phyloP scores from a whole-genome alignment of 2,113 vertebrate genomes.

The Orientallactaga bullata region DNA sequence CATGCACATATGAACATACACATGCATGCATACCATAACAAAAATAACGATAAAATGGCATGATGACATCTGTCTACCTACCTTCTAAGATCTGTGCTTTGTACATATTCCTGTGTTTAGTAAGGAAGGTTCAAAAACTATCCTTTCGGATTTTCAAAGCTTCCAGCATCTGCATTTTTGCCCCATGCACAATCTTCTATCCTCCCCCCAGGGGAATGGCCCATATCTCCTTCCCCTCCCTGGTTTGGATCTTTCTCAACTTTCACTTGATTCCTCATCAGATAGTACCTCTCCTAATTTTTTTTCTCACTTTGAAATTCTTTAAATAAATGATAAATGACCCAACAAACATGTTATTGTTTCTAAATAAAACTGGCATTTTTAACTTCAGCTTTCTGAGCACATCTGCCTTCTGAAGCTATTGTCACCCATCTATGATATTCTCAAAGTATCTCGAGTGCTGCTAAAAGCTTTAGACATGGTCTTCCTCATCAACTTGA shows the following conservation, averaged over 20 bases:
- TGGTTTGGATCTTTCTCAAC: not conserved
- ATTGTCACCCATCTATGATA: not conserved
- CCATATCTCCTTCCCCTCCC: not conserved
- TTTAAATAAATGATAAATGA: constrained; percentile 8
- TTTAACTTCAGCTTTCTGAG: constrained; percentile 3
- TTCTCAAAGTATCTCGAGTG: not conserved
- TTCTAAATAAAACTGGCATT: not conserved
- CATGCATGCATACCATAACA: no score
- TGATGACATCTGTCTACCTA: not conserved
- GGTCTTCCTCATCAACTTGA: not conserved
- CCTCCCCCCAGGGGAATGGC: not conserved
- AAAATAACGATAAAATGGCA: constrained; percentile 22
- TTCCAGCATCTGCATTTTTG: not conserved
- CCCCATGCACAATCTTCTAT: not conserved
- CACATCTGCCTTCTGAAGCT: not conserved
- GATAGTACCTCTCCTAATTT: not conserved
- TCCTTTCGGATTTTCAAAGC: not conserved
- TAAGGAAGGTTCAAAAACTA: not conserved
- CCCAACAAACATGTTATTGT: not conserved
- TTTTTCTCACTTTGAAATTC: constrained; percentile 42
- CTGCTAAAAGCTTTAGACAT: not conserved
- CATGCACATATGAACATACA: no score
- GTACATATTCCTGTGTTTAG: not conserved
- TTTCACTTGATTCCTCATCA: not conserved
- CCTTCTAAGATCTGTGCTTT: not conserved